phyloP scores from a whole-genome alignment of 2,113 vertebrate genomes.

The Uria lomvia region DNA sequence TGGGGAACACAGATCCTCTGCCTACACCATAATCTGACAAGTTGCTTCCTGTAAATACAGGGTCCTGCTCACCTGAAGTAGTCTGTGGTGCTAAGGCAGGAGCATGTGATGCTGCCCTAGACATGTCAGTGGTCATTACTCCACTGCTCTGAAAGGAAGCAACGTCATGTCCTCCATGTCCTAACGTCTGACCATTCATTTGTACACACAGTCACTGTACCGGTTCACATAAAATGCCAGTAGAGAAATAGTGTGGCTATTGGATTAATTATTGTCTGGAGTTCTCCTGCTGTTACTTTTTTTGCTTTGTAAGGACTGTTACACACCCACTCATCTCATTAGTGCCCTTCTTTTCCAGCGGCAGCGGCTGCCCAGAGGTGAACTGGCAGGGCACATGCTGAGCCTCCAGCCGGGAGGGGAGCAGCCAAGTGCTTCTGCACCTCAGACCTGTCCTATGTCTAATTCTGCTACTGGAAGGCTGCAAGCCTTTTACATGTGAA shows the following conservation, averaged over 20 bases:
- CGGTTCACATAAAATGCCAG: rapidly evolving
- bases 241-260: neutral
- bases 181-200: rapidly evolving
- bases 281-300: neutral
- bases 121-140: neutral
- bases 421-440: neutral
- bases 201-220: neutral
- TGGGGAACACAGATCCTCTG: neutral
- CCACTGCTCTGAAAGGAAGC: neutral
- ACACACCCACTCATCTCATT: neutral
- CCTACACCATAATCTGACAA: neutral
- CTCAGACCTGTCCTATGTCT: rapidly evolving
- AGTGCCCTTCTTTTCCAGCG: neutral
- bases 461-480: neutral
- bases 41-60: neutral
- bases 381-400: rapidly evolving
- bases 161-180: neutral
- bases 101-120: neutral
- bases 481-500: neutral
- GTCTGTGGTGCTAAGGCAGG: neutral
- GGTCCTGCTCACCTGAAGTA: neutral
- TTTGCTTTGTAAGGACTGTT: neutral
- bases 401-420: neutral
- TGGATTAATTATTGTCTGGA: neutral
- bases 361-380: neutral